These are phyloP conservation scores for Sarcophaga caerulescens DNA, from an alignment of 2,888 invertebrate genomes.

Conservation along the genomic window DNA sequence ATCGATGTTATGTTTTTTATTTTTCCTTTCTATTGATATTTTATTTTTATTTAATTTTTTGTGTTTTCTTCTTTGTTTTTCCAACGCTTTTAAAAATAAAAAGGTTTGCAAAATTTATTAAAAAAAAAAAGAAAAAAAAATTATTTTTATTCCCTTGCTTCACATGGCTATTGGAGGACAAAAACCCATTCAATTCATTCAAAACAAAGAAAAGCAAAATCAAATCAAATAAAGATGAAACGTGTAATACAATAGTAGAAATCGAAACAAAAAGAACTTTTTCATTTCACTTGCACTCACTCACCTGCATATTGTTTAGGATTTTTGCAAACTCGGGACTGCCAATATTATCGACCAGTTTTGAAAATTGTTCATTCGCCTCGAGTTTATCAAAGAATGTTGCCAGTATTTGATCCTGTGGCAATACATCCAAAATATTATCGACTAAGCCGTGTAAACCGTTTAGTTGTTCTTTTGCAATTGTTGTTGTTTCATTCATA, in stretches of 20 bases:
- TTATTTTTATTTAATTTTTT: slow-evolving; percentile 23
- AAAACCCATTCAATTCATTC: too few species aligned
- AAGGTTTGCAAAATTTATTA: slow-evolving; percentile 1
- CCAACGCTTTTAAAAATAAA: slow-evolving; percentile 15
- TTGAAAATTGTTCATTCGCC: slow-evolving; percentile 77
- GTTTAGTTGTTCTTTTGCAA: slow-evolving; percentile 72
- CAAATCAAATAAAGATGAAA: slow-evolving; percentile 34
- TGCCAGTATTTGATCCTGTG: slow-evolving; percentile 80
- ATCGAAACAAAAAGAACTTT: too few species aligned
- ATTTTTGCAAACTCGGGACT: slow-evolving; percentile 77
- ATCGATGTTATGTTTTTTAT: slow-evolving; percentile 12
- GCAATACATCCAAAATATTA: slow-evolving; percentile 77
- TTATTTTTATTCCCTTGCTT: slow-evolving; percentile 31
- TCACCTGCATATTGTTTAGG: slow-evolving; percentile 78
- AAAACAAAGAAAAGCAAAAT: slow-evolving; percentile 20
- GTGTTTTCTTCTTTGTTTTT: slow-evolving; percentile 6
- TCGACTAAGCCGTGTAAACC: slow-evolving; percentile 80
- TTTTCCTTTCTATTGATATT: slow-evolving; percentile 14
- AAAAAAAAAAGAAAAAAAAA: slow-evolving; percentile 35
- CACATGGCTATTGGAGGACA: background rate
- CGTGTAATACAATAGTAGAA: background rate
- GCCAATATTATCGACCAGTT: slow-evolving; percentile 77
- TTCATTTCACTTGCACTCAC: slow-evolving; percentile 44
- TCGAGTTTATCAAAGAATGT: slow-evolving; percentile 80
- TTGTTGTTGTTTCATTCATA: slow-evolving; percentile 51